Conservation (phyloP, 1,140 invertebrate genomes). For the Atta colombica region DNA sequence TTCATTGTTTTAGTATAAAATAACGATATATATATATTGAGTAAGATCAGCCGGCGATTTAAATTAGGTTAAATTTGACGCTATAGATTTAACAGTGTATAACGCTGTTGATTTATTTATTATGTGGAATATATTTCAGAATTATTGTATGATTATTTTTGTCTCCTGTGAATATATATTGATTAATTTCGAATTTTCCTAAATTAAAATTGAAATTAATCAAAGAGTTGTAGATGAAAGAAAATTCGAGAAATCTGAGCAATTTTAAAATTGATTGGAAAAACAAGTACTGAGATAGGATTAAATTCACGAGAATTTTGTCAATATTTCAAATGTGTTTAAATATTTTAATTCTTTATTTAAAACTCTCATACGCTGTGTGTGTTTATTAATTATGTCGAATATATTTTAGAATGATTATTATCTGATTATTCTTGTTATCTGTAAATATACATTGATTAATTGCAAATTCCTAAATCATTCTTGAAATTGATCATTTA, state of each 20-base stretch:
- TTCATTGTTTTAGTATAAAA: no score
- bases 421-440: background rate
- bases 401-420: background rate
- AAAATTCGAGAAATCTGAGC: background rate
- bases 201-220: constrained; percentile 2
- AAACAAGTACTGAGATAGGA: background rate
- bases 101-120: background rate
- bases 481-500: background rate
- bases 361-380: background rate
- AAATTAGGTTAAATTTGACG: no score
- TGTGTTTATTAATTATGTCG: background rate
- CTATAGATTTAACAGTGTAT: no score
- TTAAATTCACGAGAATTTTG: background rate
- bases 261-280: background rate
- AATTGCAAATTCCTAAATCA: background rate
- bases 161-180: background rate
- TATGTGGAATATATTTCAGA: background rate
- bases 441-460: background rate
- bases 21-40: no score
- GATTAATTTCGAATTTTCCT: constrained; percentile 4
- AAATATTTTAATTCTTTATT: no score
- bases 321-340: background rate
- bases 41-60: no score
- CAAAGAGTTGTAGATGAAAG: constrained; percentile 9
- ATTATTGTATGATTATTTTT: background rate